These are phyloP conservation scores for Drosophila asahinai DNA, from an alignment of 1,140 invertebrate species.

Conservation along the genomic window DNA sequence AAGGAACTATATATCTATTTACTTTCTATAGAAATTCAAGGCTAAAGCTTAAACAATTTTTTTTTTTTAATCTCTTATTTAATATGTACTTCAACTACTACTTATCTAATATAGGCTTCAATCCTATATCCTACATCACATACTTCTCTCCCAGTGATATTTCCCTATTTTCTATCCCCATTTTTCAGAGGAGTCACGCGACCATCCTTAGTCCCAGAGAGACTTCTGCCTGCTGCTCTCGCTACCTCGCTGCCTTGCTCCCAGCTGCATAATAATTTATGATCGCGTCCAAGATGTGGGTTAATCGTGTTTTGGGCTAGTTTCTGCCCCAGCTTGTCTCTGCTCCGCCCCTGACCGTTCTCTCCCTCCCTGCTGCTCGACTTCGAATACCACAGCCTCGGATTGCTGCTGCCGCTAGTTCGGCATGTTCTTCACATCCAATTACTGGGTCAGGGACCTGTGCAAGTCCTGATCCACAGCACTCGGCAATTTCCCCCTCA, in stretches of 20 bases:
- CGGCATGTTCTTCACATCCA: constrained; percentile 74
- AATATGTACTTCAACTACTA: too few species aligned
- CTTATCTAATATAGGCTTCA: too few species aligned
- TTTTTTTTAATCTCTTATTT: too few species aligned
- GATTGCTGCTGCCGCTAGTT: constrained; percentile 34
- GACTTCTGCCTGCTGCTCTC: constrained; percentile 21
- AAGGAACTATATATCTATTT: too few species aligned
- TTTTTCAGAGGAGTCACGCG: constrained; percentile 4
- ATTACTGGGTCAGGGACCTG: constrained; percentile 82
- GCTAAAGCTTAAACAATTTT: too few species aligned
- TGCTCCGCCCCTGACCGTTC: constrained; percentile 1
- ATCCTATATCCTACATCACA: too few species aligned
- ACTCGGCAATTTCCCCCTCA: constrained; percentile 61
- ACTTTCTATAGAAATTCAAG: too few species aligned
- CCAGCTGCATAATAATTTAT: constrained; percentile 85
- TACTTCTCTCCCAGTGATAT: too few species aligned
- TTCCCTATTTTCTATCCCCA: neutral
- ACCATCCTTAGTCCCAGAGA: constrained; percentile 26
- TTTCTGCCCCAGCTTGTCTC: constrained; percentile 49
- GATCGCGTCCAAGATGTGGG: constrained; percentile 85
- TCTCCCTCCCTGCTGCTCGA: neutral
- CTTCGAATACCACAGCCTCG: constrained; percentile 1
- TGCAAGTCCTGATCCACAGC: constrained; percentile 65
- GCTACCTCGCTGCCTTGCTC: constrained; percentile 40
- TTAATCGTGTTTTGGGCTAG: constrained; percentile 85